A percentile compares a stretch with the other conserved stretches of the same genome.
phyloP scores from a whole-genome alignment of 2,113 vertebrate species.

The Eulemur macaco region DNA sequence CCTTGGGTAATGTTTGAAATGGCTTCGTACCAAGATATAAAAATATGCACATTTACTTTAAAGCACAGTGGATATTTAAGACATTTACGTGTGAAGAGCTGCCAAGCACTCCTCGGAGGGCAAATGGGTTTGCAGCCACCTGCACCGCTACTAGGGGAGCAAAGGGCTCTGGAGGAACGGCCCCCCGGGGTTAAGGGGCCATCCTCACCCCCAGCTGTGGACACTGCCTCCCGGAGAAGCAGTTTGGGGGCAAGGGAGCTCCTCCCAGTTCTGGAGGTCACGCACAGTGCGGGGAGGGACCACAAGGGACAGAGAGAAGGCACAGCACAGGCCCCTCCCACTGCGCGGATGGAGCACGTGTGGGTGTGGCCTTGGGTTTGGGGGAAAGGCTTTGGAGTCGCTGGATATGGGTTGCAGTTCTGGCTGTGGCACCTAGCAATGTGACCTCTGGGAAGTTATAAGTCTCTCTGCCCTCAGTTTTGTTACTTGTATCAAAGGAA shows the following conservation, averaged over 20 bases:
- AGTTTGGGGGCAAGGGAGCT: not conserved
- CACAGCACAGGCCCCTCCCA: fast-evolving
- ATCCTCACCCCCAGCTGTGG: fast-evolving
- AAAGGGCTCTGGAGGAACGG: too few relatives aligned
- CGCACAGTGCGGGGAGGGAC: not conserved
- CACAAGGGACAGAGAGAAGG: not conserved
- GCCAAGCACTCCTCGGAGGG: not conserved
- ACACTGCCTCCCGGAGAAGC: not conserved
- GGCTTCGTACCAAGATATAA: not conserved
- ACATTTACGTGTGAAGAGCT: not conserved
- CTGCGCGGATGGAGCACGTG: not conserved
- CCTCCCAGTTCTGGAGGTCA: fast-evolving
- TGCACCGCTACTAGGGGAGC: fast-evolving
- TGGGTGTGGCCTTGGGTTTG: not conserved
- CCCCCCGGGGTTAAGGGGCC: fast-evolving
- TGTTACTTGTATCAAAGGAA: not conserved
- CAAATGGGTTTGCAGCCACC: fast-evolving
- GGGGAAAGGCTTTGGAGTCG: not conserved
- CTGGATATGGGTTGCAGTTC: not conserved
- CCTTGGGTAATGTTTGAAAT: not conserved
- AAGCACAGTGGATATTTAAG: not conserved
- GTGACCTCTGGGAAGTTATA: not conserved
- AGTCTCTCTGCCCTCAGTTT: not conserved
- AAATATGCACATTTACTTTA: not conserved
- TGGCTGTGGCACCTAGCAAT: not conserved